Base-by-base conservation (phyloP, 2,888 invertebrate genomes). In the Lissonota sp. region DNA sequence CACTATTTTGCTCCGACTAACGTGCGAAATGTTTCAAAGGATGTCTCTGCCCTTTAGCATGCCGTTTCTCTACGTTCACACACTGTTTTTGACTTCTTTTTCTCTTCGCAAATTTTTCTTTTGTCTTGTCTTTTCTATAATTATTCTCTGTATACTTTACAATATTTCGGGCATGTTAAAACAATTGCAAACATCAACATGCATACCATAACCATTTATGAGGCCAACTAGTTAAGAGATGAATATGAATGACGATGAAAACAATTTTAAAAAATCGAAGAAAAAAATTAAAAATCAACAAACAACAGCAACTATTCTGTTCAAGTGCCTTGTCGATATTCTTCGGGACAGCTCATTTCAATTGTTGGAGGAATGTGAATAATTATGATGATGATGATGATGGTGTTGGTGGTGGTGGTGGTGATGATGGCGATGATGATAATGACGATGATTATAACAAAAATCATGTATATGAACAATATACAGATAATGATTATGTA, bases 251-350 rank as follows among this genome's bases (percentile, higher is more conserved):
- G 74, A 55, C 57, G 63, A 62, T 40, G 49, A 60, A 74, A 75
- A 44, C 26, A 73, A 63, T 49, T 57, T 78, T 79, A 71, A 70
- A 70, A 42, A 53, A 67, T 51, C 10, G 42, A 71, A 64, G 85
- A 79, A 71, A 79, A 87, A 88, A 86, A 39, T 62, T 55, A 53
- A 64, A 66, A 77, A 77, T 66, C 70, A 80, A 75, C 75, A 76
- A 81, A 78, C 77, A 83, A 75, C 76, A 82, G 76, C 79, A 81
- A 87, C 88, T 91, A 89, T 91, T 91, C 89, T 89, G 91, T 91
- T 91, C 89, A 91, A 91, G 91, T 91, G 91, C 91, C 91, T 91
- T 91, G 91, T 91, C 91, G 90, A 91, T 90, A 91, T 91, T 91
- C 91, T 91, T 91, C 90, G 85, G 88, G 90, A 91, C 90, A 91